Conservation (phyloP, 2,888 invertebrate genomes). For the Adineta ricciae region DNA sequence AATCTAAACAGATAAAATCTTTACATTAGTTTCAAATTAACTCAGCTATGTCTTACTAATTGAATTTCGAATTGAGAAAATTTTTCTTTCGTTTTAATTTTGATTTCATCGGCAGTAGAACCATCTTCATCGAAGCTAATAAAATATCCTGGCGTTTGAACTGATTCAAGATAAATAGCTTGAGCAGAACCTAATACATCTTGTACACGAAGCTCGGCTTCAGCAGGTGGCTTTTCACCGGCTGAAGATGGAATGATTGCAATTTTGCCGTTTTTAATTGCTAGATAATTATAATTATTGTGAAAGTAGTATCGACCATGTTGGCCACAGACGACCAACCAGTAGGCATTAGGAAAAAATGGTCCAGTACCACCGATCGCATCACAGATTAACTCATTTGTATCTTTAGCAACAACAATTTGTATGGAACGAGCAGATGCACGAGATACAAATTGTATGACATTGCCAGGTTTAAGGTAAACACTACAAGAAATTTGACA, state of each 20-base stretch:
- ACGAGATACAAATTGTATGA: neutral
- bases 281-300: slow-evolving; percentile 14
- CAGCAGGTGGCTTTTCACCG: neutral
- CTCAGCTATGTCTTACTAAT: neutral
- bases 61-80: neutral
- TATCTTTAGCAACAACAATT: neutral
- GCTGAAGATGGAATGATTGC: neutral
- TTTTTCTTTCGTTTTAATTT: neutral
- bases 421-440: neutral
- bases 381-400: neutral
- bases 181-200: neutral
- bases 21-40: too few species aligned
- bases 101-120: neutral
- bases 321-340: neutral
- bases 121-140: neutral
- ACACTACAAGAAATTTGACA: neutral
- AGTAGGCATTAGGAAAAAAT: neutral
- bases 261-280: neutral
- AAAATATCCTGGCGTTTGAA: neutral
- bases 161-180: slow-evolving; percentile 11
- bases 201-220: neutral
- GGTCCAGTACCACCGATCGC: neutral
- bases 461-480: neutral
- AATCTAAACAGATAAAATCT: neutral
- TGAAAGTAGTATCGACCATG: neutral